Percentiles rank a stretch among this genome's conserved stretches.
Evolutionary conservation across 2,113 vertebrate species (phyloP).

Genomic region (Zingel zingel): DNA sequence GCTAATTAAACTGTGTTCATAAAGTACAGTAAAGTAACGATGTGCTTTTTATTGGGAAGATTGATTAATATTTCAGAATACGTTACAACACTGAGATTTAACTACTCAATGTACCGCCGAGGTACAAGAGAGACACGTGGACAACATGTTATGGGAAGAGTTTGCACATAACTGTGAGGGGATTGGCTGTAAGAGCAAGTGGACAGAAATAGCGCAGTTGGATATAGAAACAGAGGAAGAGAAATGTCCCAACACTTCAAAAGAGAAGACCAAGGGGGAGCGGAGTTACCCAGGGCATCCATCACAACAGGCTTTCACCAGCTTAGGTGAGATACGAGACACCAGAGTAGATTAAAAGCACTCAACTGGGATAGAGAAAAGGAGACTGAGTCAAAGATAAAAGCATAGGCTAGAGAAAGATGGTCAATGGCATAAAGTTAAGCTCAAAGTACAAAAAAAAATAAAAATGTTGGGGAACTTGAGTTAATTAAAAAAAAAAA

Average conservation of each 20-base stretch:
- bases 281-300: constrained; percentile 42
- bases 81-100: constrained; percentile 63
- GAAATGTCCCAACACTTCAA: constrained; percentile 45
- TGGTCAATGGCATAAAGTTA: constrained; percentile 39
- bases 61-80: constrained; percentile 55
- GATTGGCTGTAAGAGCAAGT: constrained; percentile 37
- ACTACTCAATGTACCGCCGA: constrained; percentile 43
- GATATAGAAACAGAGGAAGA: constrained; percentile 51
- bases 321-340: constrained; percentile 45
- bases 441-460: constrained; percentile 27
- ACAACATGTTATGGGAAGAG: constrained; percentile 40
- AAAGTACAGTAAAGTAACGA: constrained; percentile 72
- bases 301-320: constrained; percentile 43
- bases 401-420: constrained; percentile 26
- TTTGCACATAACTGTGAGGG: constrained; percentile 38
- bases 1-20: constrained; percentile 68
- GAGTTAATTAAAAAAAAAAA: neutral
- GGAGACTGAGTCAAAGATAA: constrained; percentile 26
- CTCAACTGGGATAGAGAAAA: constrained; percentile 33
- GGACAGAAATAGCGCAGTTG: constrained; percentile 51
- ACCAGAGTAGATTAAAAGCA: constrained; percentile 53
- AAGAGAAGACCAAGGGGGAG: constrained; percentile 56
- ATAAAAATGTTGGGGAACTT: constrained; percentile 10
- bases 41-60: constrained; percentile 66
- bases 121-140: constrained; percentile 52